These are phyloP conservation scores for Heliconius hortense DNA, from an alignment of 2,888 invertebrate species.

Conservation along the genomic window DNA sequence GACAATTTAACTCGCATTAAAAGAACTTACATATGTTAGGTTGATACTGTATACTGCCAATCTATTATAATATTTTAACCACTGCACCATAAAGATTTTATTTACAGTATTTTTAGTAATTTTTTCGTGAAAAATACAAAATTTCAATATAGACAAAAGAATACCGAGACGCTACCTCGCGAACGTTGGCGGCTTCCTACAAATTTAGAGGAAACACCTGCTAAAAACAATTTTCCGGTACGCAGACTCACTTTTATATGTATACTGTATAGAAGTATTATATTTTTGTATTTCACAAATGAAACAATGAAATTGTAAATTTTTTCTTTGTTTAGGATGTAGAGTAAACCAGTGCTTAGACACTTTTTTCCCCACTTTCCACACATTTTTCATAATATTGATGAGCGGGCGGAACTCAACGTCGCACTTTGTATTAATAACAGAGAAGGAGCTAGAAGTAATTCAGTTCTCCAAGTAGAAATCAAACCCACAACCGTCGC, in stretches of 20 bases:
- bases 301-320: slow-evolving; percentile 25
- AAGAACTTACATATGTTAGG: neutral
- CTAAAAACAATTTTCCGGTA: slow-evolving; percentile 43
- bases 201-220: slow-evolving; percentile 40
- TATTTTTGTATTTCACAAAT: slow-evolving; percentile 7
- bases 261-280: neutral
- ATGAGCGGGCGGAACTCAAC: too few relatives aligned
- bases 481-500: too few relatives aligned
- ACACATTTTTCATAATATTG: too few relatives aligned
- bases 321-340: too few relatives aligned
- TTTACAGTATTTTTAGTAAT: neutral
- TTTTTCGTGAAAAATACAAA: neutral
- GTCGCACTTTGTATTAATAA: too few relatives aligned
- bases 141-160: slow-evolving; percentile 11
- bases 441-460: too few relatives aligned
- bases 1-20: neutral
- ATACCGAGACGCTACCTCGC: neutral
- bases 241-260: slow-evolving; percentile 33
- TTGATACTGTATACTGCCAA: neutral
- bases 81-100: neutral
- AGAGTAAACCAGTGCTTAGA: too few relatives aligned
- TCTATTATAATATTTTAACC: neutral
- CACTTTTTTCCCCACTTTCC: too few relatives aligned
- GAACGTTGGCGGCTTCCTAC: slow-evolving; percentile 21
- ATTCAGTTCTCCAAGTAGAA: too few relatives aligned